These are phyloP conservation scores for Selenia dentaria DNA, from an alignment of 2,888 invertebrate species.

Conservation along the genomic window DNA sequence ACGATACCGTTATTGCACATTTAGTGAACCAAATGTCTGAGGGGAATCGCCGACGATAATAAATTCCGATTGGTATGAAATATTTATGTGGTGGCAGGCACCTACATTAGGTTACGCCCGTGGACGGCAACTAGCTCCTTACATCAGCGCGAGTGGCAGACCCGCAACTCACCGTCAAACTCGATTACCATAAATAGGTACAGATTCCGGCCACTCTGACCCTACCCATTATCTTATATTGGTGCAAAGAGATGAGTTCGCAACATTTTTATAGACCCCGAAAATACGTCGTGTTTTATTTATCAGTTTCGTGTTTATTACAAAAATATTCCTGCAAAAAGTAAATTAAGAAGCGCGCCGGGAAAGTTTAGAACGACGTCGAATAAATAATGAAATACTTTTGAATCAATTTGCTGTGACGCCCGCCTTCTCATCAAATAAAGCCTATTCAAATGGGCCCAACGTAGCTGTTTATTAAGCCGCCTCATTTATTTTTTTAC, in stretches of 20 bases:
- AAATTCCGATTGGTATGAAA: conserved; percentile 38
- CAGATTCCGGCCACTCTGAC: conserved; percentile 57
- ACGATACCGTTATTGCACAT: conserved; percentile 27
- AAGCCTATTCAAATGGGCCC: conserved; percentile 24
- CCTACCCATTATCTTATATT: conserved; percentile 60
- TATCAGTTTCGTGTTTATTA: conserved; percentile 43
- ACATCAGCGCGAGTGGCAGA: conserved; percentile 33
- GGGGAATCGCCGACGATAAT: conserved; percentile 32
- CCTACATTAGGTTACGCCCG: conserved; percentile 23
- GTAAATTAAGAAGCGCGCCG: conserved; percentile 33
- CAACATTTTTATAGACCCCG: conserved; percentile 54
- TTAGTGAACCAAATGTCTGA: conserved; percentile 30
- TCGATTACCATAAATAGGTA: conserved; percentile 65
- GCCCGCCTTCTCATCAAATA: conserved; percentile 26
- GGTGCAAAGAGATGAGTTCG: conserved; percentile 53
- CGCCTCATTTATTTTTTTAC: conserved; percentile 18
- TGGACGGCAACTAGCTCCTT: conserved; percentile 28
- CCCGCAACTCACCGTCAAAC: conserved; percentile 46
- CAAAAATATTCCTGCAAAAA: conserved; percentile 31
- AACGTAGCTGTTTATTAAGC: conserved; percentile 21
- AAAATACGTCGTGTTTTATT: conserved; percentile 42
- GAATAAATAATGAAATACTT: conserved; percentile 35
- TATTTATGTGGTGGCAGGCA: conserved; percentile 34
- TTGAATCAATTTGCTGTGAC: conserved; percentile 33
- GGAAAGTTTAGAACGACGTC: conserved; percentile 26